Percentiles rank a stretch among this genome's conserved stretches.
Evolutionary conservation across 2,113 vertebrate genomes (phyloP).

Genomic region (Ceyx melanurus): DNA sequence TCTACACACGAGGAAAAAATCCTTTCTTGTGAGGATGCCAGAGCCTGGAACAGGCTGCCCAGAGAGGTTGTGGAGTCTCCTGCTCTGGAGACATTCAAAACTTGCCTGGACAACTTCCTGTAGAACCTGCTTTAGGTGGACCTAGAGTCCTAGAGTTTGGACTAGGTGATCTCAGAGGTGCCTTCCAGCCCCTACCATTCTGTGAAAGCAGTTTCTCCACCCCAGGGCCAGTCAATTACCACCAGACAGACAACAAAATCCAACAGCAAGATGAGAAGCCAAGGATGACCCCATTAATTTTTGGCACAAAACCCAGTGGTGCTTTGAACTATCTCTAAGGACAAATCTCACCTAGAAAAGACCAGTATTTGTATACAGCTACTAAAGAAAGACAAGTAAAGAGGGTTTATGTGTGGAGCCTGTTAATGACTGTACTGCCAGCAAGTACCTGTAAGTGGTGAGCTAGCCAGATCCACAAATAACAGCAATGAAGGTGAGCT

Average conservation of each 20-base stretch:
- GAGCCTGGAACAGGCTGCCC: background rate
- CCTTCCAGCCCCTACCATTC: background rate
- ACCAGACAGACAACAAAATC: background rate
- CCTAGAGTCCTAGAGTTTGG: background rate
- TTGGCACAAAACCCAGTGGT: background rate
- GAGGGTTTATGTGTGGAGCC: background rate
- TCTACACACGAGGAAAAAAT: background rate
- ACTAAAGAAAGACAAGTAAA: background rate
- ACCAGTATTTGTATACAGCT: background rate
- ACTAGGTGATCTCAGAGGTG: background rate
- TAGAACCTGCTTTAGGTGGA: background rate
- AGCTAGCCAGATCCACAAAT: background rate
- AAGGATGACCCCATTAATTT: background rate
- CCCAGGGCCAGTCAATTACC: background rate
- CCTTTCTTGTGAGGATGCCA: background rate
- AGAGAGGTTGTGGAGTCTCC: background rate
- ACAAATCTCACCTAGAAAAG: background rate
- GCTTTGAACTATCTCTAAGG: background rate
- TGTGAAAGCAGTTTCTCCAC: background rate
- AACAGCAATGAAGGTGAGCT: background rate
- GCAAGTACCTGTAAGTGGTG: background rate
- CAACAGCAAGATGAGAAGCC: background rate
- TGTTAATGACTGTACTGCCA: background rate
- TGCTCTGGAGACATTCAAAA: background rate
- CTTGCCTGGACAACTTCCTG: background rate